Evolutionary conservation across 1,140 invertebrate genomes (phyloP), one percentile per base, ranked within the genome.

Genomic region (Oryctes rhinoceros): DNA sequence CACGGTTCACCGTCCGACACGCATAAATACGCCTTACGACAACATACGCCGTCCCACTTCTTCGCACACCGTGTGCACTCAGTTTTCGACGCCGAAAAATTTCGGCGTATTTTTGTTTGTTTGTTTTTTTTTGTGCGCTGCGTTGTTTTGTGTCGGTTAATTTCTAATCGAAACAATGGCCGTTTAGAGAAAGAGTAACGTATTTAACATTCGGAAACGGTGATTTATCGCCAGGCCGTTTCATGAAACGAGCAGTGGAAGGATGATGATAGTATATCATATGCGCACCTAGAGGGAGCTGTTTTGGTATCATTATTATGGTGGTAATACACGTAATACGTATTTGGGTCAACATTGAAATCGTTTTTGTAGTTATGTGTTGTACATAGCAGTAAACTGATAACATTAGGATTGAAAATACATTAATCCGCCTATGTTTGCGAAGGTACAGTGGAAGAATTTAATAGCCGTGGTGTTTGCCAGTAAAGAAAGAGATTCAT

Each of bases 1-100:
- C 79, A 82, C 78, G 77, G 13, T 78, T 79, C 76, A 78, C 24
- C 79, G 78, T 74, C 30, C 75, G 79, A 82, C 81, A 82, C 79
- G 81, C 81, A 81, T 82, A 82, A 82, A 80, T 79, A 82, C 77
- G 81, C 77, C 81, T 75, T 80, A 77, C 80, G 44, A 35, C 74
- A 76, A 81, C 81, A 47, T 67, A 81, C 65, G 62, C 20, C 62
- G 62, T 37, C n/a, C 20, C 11, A 53, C 39, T 24, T 4, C 20
- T n/a, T 62, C 35, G 65, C 48, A 39, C 5, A 65, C 13, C 15
- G 62, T 1, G 65, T 15, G 4, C 59, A 39, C 11, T 67, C 13
- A 39, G 71, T 74, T 39, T 65, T 74, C 71, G 35, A 79, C 59
- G 37, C 30, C 78, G 37, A 37, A 79, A 77, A n/a, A 44, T 24